Base-by-base conservation (phyloP, 2,888 invertebrate species). In the Cryptocephalus moraei region DNA sequence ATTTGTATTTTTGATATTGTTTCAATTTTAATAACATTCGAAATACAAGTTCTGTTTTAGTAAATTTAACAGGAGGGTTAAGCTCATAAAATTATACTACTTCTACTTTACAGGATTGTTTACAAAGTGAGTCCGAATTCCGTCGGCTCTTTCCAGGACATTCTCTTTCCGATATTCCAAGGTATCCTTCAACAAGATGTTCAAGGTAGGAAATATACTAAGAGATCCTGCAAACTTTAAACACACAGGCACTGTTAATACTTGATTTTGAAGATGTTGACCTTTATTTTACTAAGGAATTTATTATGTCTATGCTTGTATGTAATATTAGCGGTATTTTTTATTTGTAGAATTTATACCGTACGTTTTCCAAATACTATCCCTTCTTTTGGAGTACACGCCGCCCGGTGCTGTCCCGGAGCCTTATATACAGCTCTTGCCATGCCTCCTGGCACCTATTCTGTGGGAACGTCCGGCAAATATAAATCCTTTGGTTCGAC, bases 281-380 rank as follows among this genome's bases (percentile, higher is more conserved):
- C 22, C 6, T 22, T 22, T 4, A 22, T 4, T 6, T 22, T 22
- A 2, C 22, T 22, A 22, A 22, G 22, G 22, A 22, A 22, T 22
- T 22, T 22, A 22, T 2, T 2, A 36, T 11, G 38, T 36, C 11
- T 36, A 6, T 11, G 3, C 11, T 4, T 12, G 38, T n/a, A 11
- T 11, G n/a, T n/a, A n/a, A 22, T 22, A 14, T 8, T 43, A n/a
- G n/a, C 6, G 6, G 6, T 11, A 36, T 4, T 36, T 41, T 40
- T 56, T 50, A 57, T 49, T 75, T 69, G 31, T 78, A 82, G 97
- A 97, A 70, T 96, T 99, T 74, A 89, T 96, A 72, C 97, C 97
- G 0, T 99, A 99, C 72, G 92, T 95, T 41, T 96, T 99, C 70
- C 99, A 99, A 88, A 84, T 99, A 73, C 74, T 97, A 38, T 91